Evolutionary conservation across 2,113 vertebrate genomes (phyloP).

Genomic region (Eulacestoma nigropectus): DNA sequence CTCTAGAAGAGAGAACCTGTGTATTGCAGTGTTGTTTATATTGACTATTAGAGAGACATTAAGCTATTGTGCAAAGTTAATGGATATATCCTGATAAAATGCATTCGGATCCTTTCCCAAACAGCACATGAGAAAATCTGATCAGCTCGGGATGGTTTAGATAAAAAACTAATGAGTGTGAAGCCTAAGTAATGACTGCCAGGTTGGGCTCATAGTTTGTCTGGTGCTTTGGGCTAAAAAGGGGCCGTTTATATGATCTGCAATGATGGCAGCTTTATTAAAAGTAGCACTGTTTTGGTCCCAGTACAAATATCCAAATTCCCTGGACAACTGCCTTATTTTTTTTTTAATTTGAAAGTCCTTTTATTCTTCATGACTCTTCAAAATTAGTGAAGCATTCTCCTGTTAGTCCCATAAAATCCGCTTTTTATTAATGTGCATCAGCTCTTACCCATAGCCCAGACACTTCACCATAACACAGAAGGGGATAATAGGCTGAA

Average conservation of each 20-base stretch:
- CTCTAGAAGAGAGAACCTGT: background rate
- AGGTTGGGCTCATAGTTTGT: background rate
- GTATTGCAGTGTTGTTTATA: background rate
- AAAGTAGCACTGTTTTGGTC: conserved; percentile 7
- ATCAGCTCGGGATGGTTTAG: background rate
- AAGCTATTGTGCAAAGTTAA: background rate
- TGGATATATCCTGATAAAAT: background rate
- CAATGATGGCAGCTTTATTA: conserved; percentile 13
- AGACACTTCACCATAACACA: background rate
- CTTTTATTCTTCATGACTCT: background rate
- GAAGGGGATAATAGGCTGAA: conserved; percentile 44
- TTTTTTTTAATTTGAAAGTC: conserved; percentile 6
- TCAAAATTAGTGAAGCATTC: conserved; percentile 12
- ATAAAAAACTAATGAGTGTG: background rate
- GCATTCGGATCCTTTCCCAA: background rate
- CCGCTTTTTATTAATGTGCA: background rate
- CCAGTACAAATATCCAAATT: conserved; percentile 22
- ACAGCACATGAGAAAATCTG: background rate
- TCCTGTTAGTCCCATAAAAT: conserved; percentile 3
- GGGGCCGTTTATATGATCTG: background rate
- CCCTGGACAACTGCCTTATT: background rate
- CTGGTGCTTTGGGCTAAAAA: conserved; percentile 8
- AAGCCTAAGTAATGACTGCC: background rate
- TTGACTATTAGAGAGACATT: background rate
- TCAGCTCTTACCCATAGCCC: background rate